Evolutionary conservation across 2,113 vertebrate species (phyloP).

Genomic region (Labrus mixtus): DNA sequence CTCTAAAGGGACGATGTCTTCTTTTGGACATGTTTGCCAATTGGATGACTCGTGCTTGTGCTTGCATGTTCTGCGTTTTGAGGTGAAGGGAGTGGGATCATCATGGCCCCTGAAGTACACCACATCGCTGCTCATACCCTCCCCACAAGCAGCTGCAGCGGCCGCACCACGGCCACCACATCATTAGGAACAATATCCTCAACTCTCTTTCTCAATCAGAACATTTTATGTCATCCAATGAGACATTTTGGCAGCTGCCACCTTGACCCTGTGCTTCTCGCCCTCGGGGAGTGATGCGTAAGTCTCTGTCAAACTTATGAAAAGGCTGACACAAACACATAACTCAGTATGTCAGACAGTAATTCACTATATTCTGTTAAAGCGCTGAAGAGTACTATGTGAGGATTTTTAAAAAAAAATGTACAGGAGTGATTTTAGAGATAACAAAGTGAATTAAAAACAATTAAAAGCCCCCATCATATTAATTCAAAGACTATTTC

Average conservation of each 20-base stretch:
- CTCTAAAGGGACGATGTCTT: constrained; percentile 4
- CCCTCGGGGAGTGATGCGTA: constrained; percentile 37
- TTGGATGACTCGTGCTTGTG: constrained; percentile 38
- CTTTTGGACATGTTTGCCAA: constrained; percentile 36
- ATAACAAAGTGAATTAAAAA: too few relatives aligned
- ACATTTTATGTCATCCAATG: constrained; percentile 58
- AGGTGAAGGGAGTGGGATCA: constrained; percentile 29
- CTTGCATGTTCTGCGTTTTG: constrained; percentile 46
- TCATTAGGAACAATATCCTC: constrained; percentile 66
- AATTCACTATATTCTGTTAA: constrained; percentile 29
- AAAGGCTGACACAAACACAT: constrained; percentile 45
- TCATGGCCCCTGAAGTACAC: constrained; percentile 34
- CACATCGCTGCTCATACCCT: constrained; percentile 15
- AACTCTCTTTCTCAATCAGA: constrained; percentile 61
- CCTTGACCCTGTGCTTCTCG: constrained; percentile 54
- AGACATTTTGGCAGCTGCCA: constrained; percentile 69
- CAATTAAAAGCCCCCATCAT: too few relatives aligned
- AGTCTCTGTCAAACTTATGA: constrained; percentile 49
- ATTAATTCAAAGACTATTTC: too few relatives aligned
- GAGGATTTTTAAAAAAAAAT: too few relatives aligned
- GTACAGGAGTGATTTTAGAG: background rate
- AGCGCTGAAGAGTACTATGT: background rate
- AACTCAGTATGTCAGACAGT: constrained; percentile 28
- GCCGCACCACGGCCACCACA: background rate
- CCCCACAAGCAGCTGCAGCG: constrained; percentile 37